Conservation (phyloP, 2,113 vertebrate species). For the Myxocyprinus asiaticus region DNA sequence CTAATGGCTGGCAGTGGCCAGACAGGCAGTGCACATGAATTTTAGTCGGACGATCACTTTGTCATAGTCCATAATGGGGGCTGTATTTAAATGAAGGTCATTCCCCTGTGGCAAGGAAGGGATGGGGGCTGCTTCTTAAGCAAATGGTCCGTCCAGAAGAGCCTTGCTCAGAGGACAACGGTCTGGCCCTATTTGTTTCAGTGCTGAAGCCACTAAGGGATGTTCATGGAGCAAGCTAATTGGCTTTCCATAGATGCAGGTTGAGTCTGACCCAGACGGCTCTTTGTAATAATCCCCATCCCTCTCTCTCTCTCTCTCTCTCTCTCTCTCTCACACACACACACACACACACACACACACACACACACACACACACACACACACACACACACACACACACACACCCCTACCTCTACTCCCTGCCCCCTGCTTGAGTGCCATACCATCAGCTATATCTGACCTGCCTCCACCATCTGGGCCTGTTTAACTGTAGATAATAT, state of each 20-base stretch:
- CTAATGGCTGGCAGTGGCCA: neutral
- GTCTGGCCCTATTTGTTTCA: conserved; percentile 8
- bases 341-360: neutral
- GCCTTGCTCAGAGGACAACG: conserved; percentile 42
- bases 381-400: neutral
- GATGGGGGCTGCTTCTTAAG: conserved; percentile 48
- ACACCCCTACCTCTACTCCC: neutral
- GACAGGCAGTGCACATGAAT: neutral
- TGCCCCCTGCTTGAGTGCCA: neutral
- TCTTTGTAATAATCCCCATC: conserved; percentile 48
- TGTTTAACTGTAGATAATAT: conserved; percentile 18
- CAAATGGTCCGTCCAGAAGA: conserved; percentile 48
- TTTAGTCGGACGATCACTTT: conserved; percentile 15
- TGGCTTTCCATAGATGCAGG: conserved; percentile 52
- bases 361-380: neutral
- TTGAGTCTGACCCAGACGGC: conserved; percentile 48
- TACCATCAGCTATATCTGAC: conserved; percentile 24
- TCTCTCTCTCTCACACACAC: neutral
- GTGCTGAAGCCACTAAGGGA: neutral
- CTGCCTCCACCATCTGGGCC: conserved; percentile 18
- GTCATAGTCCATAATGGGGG: conserved; percentile 17
- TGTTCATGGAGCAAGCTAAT: conserved; percentile 45
- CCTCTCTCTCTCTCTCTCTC: conserved; percentile 20
- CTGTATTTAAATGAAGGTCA: conserved; percentile 45
- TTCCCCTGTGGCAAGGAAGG: conserved; percentile 19